Conservation (phyloP, 2,113 vertebrate genomes). For the Loxodonta africana region DNA sequence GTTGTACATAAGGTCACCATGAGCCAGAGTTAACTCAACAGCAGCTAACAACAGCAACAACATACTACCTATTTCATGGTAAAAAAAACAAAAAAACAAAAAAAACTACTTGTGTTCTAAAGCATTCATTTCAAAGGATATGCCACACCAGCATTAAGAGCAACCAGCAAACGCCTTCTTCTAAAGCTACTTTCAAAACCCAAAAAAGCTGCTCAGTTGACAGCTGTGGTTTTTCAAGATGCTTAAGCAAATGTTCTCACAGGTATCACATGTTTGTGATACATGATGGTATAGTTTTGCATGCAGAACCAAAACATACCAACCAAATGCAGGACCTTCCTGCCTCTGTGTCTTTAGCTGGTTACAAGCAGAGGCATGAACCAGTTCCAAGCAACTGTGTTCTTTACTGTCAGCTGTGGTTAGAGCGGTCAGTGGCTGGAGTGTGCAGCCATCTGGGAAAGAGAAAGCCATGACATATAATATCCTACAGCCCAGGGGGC, state of each 20-base stretch:
- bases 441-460: rapidly evolving
- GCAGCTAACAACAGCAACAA: neutral
- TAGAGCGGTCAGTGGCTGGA: neutral
- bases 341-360: neutral
- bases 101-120: neutral
- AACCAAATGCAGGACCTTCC: neutral
- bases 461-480: neutral
- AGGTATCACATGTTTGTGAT: constrained; percentile 60
- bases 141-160: neutral
- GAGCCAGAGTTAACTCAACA: no score
- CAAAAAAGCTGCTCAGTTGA: constrained; percentile 36
- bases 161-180: neutral
- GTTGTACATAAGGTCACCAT: no score
- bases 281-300: neutral
- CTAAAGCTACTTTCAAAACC: neutral
- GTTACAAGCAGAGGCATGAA: neutral
- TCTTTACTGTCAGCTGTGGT: neutral
- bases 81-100: neutral
- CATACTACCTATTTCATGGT: neutral
- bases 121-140: constrained; percentile 4
- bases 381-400: neutral
- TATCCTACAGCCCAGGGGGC: neutral
- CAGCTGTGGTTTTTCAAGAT: constrained; percentile 68
- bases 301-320: neutral
- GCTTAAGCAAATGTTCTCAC: constrained; percentile 74